Evolutionary conservation across 1,140 invertebrate genomes (phyloP).

Genomic region (Lethrus apterus): DNA sequence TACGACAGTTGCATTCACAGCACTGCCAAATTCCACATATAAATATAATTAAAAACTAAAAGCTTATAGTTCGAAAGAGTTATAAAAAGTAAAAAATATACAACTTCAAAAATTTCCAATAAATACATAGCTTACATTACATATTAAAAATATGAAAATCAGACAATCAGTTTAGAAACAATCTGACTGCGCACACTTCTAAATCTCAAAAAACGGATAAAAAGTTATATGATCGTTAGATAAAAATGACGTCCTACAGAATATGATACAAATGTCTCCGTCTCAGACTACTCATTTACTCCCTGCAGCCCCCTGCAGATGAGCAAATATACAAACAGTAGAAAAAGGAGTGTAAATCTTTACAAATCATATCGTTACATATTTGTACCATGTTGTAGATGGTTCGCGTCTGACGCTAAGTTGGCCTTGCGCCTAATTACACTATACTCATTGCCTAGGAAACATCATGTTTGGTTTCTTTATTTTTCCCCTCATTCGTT

Average conservation of each 20-base stretch:
- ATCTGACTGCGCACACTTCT: conserved; percentile 31
- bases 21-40: conserved; percentile 25
- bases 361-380: conserved; percentile 42
- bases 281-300: conserved; percentile 26
- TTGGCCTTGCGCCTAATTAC: conserved; percentile 16
- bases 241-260: conserved; percentile 38
- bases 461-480: conserved; percentile 28
- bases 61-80: conserved; percentile 34
- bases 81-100: conserved; percentile 42
- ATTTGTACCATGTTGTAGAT: conserved; percentile 42
- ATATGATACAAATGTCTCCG: conserved; percentile 36
- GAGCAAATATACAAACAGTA: conserved; percentile 41
- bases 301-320: conserved; percentile 21
- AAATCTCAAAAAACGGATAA: conserved; percentile 38
- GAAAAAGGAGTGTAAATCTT: conserved; percentile 43
- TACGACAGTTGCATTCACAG: conserved; percentile 23
- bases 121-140: conserved; percentile 35
- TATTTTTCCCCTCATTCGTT: conserved; percentile 16
- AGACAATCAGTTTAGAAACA: conserved; percentile 30
- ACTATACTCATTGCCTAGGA: conserved; percentile 27
- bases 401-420: conserved; percentile 26
- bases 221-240: conserved; percentile 34
- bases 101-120: conserved; percentile 39
- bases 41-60: conserved; percentile 33
- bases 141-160: conserved; percentile 38